phyloP scores from a whole-genome alignment of 2,113 vertebrate genomes.

The Hyaena hyaena region DNA sequence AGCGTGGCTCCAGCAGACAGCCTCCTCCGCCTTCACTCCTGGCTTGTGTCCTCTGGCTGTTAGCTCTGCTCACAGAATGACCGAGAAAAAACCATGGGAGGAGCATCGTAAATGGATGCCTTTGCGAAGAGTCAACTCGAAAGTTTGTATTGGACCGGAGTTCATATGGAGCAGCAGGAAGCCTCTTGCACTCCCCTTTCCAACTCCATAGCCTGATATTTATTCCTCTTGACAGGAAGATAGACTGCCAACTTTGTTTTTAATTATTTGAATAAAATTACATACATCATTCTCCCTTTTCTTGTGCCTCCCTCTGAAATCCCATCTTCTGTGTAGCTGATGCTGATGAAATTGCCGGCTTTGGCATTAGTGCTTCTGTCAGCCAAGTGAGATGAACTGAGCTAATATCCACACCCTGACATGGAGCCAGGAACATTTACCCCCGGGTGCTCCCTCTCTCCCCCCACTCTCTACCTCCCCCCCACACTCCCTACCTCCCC shows the following conservation, averaged over 20 bases:
- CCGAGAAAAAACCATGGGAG: neutral
- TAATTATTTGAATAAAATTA: constrained; percentile 76
- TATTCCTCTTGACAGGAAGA: constrained; percentile 71
- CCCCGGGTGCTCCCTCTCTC: constrained; percentile 56
- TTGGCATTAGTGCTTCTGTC: constrained; percentile 69
- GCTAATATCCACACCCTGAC: constrained; percentile 80
- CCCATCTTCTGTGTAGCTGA: constrained; percentile 70
- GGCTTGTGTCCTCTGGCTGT: neutral
- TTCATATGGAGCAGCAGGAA: constrained; percentile 72
- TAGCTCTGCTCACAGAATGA: neutral
- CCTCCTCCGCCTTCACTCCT: neutral
- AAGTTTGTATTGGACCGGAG: constrained; percentile 72
- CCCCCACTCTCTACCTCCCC: neutral
- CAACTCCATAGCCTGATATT: constrained; percentile 60
- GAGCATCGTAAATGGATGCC: constrained; percentile 27
- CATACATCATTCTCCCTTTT: constrained; percentile 71
- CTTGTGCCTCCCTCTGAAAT: constrained; percentile 66
- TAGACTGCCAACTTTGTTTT: constrained; percentile 76
- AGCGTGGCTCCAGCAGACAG: neutral
- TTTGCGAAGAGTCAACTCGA: constrained; percentile 44
- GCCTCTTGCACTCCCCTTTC: constrained; percentile 62
- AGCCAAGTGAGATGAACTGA: constrained; percentile 76
- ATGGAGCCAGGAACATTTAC: constrained; percentile 74
- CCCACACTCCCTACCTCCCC: constrained; percentile 36
- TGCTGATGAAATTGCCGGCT: constrained; percentile 71